phyloP scores from a whole-genome alignment of 1,140 invertebrate species.

The Ericerus pela region DNA sequence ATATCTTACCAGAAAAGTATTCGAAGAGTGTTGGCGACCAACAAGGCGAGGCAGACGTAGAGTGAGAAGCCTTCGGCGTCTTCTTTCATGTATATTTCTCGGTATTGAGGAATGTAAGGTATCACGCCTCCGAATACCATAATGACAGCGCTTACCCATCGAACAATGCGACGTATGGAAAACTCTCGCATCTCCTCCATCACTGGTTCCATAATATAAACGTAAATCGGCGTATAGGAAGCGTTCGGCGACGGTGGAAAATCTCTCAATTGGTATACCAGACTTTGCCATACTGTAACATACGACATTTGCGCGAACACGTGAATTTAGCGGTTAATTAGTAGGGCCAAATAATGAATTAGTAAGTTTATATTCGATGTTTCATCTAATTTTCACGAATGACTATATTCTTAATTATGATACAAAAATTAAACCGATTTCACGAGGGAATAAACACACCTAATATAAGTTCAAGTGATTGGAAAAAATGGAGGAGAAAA shows the following conservation, averaged over 20 bases:
- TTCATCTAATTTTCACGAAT: too few relatives aligned
- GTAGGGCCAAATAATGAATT: too few relatives aligned
- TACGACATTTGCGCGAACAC: too few relatives aligned
- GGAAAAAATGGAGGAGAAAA: too few relatives aligned
- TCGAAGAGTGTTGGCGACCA: constrained; percentile 89
- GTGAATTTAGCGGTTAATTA: too few relatives aligned
- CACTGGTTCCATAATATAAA: constrained; percentile 23
- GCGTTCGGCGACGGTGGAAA: background rate
- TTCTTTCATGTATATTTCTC: constrained; percentile 74
- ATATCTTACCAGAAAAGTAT: constrained; percentile 98
- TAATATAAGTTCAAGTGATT: too few relatives aligned
- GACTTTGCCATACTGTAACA: constrained; percentile 6
- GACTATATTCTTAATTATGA: too few relatives aligned
- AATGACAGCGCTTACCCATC: constrained; percentile 24
- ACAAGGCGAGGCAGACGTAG: constrained; percentile 84
- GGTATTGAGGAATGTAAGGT: constrained; percentile 82
- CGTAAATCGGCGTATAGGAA: background rate
- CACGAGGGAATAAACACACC: too few relatives aligned
- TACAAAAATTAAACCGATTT: too few relatives aligned
- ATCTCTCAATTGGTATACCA: constrained; percentile 1
- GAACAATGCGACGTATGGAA: constrained; percentile 23
- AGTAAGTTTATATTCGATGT: too few relatives aligned
- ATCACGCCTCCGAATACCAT: constrained; percentile 88
- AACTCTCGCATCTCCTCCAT: constrained; percentile 25
- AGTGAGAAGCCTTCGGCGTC: constrained; percentile 93